phyloP scores from a whole-genome alignment of 2,113 vertebrate genomes.

The Phainopepla nitens region DNA sequence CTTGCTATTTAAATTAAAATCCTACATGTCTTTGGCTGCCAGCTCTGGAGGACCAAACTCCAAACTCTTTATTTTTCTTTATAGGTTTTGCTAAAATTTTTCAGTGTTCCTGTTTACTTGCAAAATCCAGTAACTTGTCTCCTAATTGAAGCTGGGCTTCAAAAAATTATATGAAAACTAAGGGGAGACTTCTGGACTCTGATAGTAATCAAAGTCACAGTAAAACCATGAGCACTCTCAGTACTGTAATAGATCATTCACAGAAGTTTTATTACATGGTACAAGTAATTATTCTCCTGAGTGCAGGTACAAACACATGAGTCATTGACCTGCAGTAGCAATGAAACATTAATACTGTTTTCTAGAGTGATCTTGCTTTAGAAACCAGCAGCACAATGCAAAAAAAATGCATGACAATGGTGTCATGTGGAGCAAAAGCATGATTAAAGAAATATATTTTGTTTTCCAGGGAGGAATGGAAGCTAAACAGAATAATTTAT shows the following conservation, averaged over 20 bases:
- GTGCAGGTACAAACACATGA: neutral
- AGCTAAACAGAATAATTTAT: neutral
- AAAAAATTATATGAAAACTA: neutral
- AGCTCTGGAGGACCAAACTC: neutral
- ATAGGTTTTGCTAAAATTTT: neutral
- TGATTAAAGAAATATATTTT: neutral
- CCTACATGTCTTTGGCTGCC: neutral
- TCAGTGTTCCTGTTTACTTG: neutral
- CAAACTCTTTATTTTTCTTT: neutral
- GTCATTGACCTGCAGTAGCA: neutral
- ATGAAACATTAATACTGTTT: neutral
- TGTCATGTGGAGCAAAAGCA: neutral
- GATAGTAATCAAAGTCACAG: neutral
- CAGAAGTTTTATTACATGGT: neutral
- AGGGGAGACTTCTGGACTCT: neutral
- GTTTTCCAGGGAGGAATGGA: neutral
- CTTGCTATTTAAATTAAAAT: neutral
- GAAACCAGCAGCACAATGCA: neutral
- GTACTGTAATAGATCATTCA: neutral
- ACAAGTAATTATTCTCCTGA: neutral
- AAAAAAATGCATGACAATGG: neutral
- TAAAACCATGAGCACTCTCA: neutral
- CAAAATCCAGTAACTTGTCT: neutral
- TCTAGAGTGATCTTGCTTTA: neutral
- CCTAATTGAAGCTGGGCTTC: neutral